Evolutionary conservation across 2,113 vertebrate genomes (phyloP).

Genomic region (Rhineura floridana): DNA sequence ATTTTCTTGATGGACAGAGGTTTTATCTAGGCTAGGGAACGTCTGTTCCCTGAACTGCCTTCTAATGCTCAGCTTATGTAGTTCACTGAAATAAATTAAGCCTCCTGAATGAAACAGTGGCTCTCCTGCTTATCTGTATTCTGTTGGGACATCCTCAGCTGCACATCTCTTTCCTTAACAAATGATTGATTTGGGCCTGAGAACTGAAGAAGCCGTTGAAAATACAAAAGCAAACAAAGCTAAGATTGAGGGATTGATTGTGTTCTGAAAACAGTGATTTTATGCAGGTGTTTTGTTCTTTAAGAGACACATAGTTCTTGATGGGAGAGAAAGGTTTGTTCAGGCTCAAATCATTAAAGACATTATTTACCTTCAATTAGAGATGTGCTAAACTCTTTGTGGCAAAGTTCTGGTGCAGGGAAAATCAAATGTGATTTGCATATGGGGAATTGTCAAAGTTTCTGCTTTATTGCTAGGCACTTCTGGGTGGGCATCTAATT

Average conservation of each 20-base stretch:
- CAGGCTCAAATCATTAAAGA: constrained; percentile 55
- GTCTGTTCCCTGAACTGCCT: neutral
- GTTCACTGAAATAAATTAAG: constrained; percentile 51
- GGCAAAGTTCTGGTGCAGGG: constrained; percentile 23
- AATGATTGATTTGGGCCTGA: constrained; percentile 68
- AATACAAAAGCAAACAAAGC: constrained; percentile 69
- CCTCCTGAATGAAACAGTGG: constrained; percentile 25
- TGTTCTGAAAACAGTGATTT: constrained; percentile 62
- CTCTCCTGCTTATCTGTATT: constrained; percentile 64
- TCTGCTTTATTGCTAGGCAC: neutral
- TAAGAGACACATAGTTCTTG: constrained; percentile 53
- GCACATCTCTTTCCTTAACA: constrained; percentile 68
- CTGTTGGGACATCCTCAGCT: constrained; percentile 43
- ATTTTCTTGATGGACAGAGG: constrained; percentile 18
- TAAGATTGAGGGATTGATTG: constrained; percentile 64
- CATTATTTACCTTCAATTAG: constrained; percentile 67
- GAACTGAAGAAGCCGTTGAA: constrained; percentile 60
- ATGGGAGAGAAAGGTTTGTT: constrained; percentile 51
- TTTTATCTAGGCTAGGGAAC: constrained; percentile 33
- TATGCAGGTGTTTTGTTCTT: constrained; percentile 66
- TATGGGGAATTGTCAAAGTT: neutral
- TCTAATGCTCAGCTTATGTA: constrained; percentile 26
- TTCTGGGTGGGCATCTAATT: neutral
- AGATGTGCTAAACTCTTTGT: constrained; percentile 24
- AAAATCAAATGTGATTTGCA: constrained; percentile 9